These are phyloP conservation scores for Platyscapa corneri DNA, from an alignment of 1,140 invertebrate species.

Conservation along the genomic window DNA sequence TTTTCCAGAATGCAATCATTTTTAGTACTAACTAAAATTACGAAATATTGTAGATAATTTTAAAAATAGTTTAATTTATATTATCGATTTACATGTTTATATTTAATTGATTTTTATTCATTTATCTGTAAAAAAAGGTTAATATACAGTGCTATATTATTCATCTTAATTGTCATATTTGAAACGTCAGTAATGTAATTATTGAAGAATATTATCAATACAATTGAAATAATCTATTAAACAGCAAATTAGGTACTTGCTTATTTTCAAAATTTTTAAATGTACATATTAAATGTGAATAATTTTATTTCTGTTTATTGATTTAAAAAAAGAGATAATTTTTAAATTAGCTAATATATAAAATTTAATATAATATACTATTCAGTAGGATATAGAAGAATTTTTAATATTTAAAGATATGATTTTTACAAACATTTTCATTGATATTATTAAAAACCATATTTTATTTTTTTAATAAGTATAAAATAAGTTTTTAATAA, in stretches of 20 bases:
- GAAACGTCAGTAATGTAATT: not conserved
- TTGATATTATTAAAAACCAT: too few species aligned
- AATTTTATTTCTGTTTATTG: too few species aligned
- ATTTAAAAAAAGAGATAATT: too few species aligned
- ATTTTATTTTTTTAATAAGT: too few species aligned
- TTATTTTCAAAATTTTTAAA: not conserved
- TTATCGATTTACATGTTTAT: not conserved
- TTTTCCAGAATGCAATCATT: too few species aligned
- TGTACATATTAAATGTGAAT: not conserved
- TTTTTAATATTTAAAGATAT: too few species aligned
- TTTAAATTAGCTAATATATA: too few species aligned
- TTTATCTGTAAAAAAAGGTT: not conserved
- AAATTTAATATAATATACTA: too few species aligned
- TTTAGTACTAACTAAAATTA: too few species aligned
- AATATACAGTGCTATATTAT: not conserved
- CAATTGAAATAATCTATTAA: not conserved
- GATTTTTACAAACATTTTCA: too few species aligned
- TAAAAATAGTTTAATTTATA: not conserved
- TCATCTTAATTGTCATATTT: not conserved
- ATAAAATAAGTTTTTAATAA: too few species aligned
- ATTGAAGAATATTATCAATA: not conserved
- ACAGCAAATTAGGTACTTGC: slow-evolving; percentile 15
- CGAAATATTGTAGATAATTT: not conserved
- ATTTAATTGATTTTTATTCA: not conserved
- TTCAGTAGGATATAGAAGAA: too few species aligned